phyloP scores from a whole-genome alignment of 2,888 invertebrate genomes.

The Eupithecia inturbata region DNA sequence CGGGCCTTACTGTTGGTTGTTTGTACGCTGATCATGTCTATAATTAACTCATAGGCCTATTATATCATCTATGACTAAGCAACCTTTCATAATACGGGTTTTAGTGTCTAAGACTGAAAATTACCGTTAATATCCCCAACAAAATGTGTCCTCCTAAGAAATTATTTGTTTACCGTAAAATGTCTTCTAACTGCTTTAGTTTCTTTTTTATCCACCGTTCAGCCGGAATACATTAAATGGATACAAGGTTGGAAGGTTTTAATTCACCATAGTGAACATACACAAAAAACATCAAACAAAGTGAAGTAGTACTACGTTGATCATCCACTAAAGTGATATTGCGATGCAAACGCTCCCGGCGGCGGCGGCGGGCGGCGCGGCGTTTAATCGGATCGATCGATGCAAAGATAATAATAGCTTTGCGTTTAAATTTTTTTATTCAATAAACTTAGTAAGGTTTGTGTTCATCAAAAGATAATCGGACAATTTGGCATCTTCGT shows the following conservation, averaged over 20 bases:
- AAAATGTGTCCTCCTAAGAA: constrained; percentile 31
- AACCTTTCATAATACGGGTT: no score
- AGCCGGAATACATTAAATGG: constrained; percentile 25
- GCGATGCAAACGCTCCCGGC: background rate
- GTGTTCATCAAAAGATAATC: no score
- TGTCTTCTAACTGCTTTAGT: constrained; percentile 33
- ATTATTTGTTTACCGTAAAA: constrained; percentile 38
- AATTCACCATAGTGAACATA: background rate
- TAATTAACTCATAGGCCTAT: no score
- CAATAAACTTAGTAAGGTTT: background rate
- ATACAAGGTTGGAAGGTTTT: constrained; percentile 9
- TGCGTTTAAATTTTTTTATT: background rate
- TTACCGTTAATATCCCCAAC: constrained; percentile 27
- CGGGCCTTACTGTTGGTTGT: no score
- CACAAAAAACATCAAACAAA: background rate
- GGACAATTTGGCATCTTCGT: no score
- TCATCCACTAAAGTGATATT: background rate
- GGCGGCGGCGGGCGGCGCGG: no score
- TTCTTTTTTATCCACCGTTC: constrained; percentile 45
- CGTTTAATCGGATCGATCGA: background rate
- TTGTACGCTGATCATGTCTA: no score
- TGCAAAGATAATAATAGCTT: background rate
- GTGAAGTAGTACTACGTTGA: background rate
- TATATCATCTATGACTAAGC: no score
- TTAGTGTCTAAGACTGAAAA: background rate